phyloP scores from a whole-genome alignment of 2,888 invertebrate genomes.

The Biston stratarius region DNA sequence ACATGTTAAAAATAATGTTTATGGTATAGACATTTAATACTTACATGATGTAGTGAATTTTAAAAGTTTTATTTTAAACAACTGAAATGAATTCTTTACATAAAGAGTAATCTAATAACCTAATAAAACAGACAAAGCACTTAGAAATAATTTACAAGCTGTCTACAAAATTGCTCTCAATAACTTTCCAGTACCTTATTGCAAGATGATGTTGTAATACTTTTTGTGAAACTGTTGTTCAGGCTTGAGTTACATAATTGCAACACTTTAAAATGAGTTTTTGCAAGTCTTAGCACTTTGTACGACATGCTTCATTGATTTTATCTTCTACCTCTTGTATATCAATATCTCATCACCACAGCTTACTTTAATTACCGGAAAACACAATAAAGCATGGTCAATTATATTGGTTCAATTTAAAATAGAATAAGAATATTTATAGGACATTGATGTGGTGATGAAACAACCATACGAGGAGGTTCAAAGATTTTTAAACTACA shows the following conservation, averaged over 20 bases:
- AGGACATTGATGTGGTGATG: slow-evolving; percentile 57
- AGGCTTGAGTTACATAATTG: slow-evolving; percentile 63
- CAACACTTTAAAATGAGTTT: slow-evolving; percentile 57
- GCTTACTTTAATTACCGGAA: slow-evolving; percentile 69
- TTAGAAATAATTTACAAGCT: slow-evolving; percentile 16
- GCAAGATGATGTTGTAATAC: slow-evolving; percentile 74
- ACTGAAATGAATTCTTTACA: too few species aligned
- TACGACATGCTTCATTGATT: slow-evolving; percentile 70
- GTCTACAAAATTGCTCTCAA: slow-evolving; percentile 13
- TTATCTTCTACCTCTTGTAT: slow-evolving; percentile 51
- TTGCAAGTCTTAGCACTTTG: slow-evolving; percentile 65
- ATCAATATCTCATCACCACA: slow-evolving; percentile 78
- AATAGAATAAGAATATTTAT: not conserved
- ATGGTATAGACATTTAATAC: too few species aligned
- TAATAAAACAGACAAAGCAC: not conserved
- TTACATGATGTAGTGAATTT: too few species aligned
- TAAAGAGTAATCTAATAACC: too few species aligned
- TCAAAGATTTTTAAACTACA: slow-evolving; percentile 47
- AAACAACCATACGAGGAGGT: slow-evolving; percentile 75
- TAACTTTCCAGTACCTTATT: slow-evolving; percentile 73
- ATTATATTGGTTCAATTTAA: slow-evolving; percentile 23
- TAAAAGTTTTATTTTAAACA: too few species aligned
- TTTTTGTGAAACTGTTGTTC: slow-evolving; percentile 67
- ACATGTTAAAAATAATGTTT: too few species aligned
- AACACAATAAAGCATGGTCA: slow-evolving; percentile 56